These are phyloP conservation scores for Mechanitis mazaeus DNA, from an alignment of 2,888 invertebrate genomes.

Conservation along the genomic window DNA sequence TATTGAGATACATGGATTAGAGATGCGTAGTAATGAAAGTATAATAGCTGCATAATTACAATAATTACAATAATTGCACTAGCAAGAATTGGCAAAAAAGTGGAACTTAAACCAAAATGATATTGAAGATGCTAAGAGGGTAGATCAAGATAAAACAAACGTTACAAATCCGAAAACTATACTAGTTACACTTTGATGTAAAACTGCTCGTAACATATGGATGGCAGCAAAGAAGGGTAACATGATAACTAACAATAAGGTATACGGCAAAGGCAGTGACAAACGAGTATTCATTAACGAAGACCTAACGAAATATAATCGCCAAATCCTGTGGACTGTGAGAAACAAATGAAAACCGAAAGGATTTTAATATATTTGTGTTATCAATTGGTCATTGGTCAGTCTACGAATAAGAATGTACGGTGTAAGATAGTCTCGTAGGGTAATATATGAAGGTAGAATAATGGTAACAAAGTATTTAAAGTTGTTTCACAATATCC, in stretches of 20 bases:
- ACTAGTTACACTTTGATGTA: slow-evolving; percentile 7
- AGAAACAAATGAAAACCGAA: slow-evolving; percentile 17
- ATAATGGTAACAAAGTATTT: too few species aligned
- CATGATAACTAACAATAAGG: slow-evolving; percentile 9
- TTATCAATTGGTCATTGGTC: background rate
- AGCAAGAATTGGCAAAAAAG: background rate
- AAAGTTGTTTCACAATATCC: too few species aligned
- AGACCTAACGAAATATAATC: slow-evolving; percentile 8
- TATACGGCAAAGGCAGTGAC: slow-evolving; percentile 11
- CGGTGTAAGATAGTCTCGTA: too few species aligned
- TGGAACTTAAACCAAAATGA: background rate
- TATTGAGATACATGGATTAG: slow-evolving; percentile 19
- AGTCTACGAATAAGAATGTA: too few species aligned
- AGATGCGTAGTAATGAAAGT: background rate
- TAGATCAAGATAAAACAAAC: slow-evolving; percentile 4
- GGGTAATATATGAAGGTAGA: too few species aligned
- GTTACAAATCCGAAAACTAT: background rate
- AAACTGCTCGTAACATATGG: slow-evolving; percentile 10
- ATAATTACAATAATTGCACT: too few species aligned
- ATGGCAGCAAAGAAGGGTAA: slow-evolving; percentile 8
- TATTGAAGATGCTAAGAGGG: slow-evolving; percentile 5
- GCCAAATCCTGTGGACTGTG: slow-evolving; percentile 12
- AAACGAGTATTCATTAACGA: background rate
- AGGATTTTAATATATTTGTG: slow-evolving; percentile 14
- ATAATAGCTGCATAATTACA: too few species aligned